Evolutionary conservation across 2,113 vertebrate genomes (phyloP), one percentile per base, ranked within the genome.

Genomic region (Ammodytes marinus): DNA sequence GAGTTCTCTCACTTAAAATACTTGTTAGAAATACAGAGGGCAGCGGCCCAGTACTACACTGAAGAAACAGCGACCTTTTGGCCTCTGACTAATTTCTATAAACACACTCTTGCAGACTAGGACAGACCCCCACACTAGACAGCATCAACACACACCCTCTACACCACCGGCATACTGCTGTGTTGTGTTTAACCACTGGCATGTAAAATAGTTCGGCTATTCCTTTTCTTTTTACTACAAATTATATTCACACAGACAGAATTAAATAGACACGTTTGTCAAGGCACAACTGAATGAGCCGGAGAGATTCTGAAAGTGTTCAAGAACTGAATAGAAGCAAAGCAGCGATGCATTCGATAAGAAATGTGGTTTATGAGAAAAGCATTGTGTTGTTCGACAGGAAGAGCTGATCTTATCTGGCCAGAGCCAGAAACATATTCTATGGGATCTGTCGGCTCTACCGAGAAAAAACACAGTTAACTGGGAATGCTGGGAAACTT

Each of bases 61-160:
- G 52, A 75, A 86, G 83, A 74, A 87, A 58, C 77, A 65, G 10
- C 13, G 69, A 86, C 84, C 89, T 71, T 76, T 81, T 67, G 65
- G 46, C 88, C 83, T 79, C 71, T 2, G 50, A 50, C 80, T 89
- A 77, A 90, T 90, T 90, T 89, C 64, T 79, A 67, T 71, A 78
- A 88, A 89, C 80, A 91, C 70, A 58, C 43, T 46, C 64, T 37
- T 47, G 60, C 57, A 52, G 69, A 50, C 17, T 0, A 37, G 47
- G 45, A 53, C 58, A 55, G 78, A 80, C 74, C 79, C 53, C n/a
- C 19, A 7, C 45, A 7, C 45, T 4, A 3, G 57, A 10, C 35
- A 40, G 37, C 79, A 69, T 77, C 55, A 77, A 77, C 71, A 69
- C 67, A 53, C n/a, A 43, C 5, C 40, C 46, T 68, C 60, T 4